These are phyloP conservation scores for Myopa testacea DNA, from an alignment of 2,888 invertebrate species.

Conservation along the genomic window DNA sequence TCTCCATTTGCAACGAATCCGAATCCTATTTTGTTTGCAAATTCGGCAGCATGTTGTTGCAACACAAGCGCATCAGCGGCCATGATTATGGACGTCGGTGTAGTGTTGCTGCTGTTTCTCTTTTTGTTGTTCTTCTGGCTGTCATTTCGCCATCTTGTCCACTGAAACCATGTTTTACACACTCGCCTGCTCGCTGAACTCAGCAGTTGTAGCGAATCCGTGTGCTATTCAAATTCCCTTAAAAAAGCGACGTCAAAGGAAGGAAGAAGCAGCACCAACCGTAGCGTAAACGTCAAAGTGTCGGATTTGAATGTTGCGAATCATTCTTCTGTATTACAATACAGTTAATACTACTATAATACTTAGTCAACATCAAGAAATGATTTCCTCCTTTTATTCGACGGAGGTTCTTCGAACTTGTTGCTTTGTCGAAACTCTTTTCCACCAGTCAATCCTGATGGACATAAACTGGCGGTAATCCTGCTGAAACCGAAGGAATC, in stretches of 20 bases:
- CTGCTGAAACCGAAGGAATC: too few relatives aligned
- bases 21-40: slow-evolving; percentile 27
- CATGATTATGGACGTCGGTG: slow-evolving; percentile 5
- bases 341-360: too few relatives aligned
- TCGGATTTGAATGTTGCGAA: neutral
- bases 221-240: too few relatives aligned
- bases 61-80: slow-evolving; percentile 23
- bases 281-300: neutral
- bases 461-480: too few relatives aligned
- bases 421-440: too few relatives aligned
- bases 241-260: too few relatives aligned
- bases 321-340: too few relatives aligned
- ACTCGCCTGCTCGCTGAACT: neutral
- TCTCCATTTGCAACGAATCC: slow-evolving; percentile 23
- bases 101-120: neutral
- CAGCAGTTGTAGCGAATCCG: neutral
- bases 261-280: neutral
- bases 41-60: slow-evolving; percentile 25
- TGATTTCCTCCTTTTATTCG: too few relatives aligned
- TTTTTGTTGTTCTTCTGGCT: neutral
- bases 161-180: neutral
- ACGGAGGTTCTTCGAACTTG: too few relatives aligned
- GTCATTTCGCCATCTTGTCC: neutral
- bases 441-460: too few relatives aligned
- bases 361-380: too few relatives aligned